Evolutionary conservation across 2,888 invertebrate species (phyloP).

Genomic region (Chorisops tibialis): DNA sequence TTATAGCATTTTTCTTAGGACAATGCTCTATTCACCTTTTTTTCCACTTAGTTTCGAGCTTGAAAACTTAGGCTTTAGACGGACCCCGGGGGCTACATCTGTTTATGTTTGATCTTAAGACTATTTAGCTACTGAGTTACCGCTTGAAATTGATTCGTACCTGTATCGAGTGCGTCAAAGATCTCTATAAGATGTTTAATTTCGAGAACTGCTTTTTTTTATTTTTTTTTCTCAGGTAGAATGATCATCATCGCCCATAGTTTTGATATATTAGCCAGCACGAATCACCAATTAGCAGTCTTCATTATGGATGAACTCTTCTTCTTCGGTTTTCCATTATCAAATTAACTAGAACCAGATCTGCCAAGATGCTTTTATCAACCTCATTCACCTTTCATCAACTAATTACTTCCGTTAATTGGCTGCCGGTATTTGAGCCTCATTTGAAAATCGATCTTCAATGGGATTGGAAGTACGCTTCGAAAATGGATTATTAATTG

Average conservation of each 20-base stretch:
- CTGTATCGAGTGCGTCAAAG: neutral
- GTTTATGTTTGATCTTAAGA: slow-evolving; percentile 16
- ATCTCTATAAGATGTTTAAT: slow-evolving; percentile 1
- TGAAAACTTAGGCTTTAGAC: neutral
- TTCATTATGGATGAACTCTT: no score
- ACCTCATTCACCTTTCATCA: slow-evolving; percentile 21
- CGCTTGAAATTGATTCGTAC: slow-evolving; percentile 15
- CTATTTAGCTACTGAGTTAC: slow-evolving; percentile 21
- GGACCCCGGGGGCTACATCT: slow-evolving; percentile 13
- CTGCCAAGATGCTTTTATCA: neutral
- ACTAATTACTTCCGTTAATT: slow-evolving; percentile 25
- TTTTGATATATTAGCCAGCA: neutral
- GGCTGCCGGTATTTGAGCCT: slow-evolving; percentile 6
- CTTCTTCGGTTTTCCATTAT: no score
- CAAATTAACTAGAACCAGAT: neutral
- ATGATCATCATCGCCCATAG: neutral
- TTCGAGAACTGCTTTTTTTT: neutral
- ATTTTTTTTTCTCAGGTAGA: neutral
- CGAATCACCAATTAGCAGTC: neutral
- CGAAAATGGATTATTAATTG: slow-evolving; percentile 19
- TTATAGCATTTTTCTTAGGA: slow-evolving; percentile 16
- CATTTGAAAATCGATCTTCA: slow-evolving; percentile 10
- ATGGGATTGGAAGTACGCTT: neutral
- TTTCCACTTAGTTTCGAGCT: neutral
- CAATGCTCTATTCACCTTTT: slow-evolving; percentile 21